Evolutionary conservation across 2,888 invertebrate genomes (phyloP), one percentile per base, ranked within the genome.

Genomic region (Octonoba sinensis): DNA sequence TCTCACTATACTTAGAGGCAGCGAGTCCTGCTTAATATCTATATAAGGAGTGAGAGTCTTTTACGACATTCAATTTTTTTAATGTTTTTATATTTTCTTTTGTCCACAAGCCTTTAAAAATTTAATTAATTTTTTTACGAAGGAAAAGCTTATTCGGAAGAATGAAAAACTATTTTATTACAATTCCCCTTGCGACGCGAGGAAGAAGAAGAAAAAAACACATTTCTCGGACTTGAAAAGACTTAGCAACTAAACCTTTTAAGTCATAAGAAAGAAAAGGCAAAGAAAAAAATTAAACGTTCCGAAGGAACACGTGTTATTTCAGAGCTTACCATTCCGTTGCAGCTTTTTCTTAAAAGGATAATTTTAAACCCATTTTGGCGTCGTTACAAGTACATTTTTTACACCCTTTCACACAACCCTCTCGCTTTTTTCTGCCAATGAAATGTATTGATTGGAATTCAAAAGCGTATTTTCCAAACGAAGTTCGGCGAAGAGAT

Each of bases 291-390:
- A 54, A 16, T 54, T 54, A 54, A 54, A 36, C 8, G 36, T 8
- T 36, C 36, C 36, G 36, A 65, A 11, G n/a, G 47, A 65, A 65
- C 65, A 65, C 47, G 65, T 65, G 65, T 49, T 65, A 64, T 64
- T 65, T 51, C 24, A 24, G 66, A 75, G 66, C 66, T 75, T 66
- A 67, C 67, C 67, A 75, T 59, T 74, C 46, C 57, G 67, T 59
- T 44, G 67, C 65, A 56, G 20, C 49, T 59, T 57, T 75, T 75
- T 54, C 62, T 51, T 59, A 49, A 59, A 60, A 22, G 67, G 75
- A 75, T 75, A 75, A 75, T 75, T 75, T 75, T 75, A 75, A 75
- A 75, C 59, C 75, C 75, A 75, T 75, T 75, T 75, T 67, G 66
- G 66, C 59, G 59, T 75, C 75, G 75, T 75, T 75, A 67, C 67